These are phyloP conservation scores for Trachelus iudaicus DNA, from an alignment of 2,888 invertebrate species.

Conservation along the genomic window DNA sequence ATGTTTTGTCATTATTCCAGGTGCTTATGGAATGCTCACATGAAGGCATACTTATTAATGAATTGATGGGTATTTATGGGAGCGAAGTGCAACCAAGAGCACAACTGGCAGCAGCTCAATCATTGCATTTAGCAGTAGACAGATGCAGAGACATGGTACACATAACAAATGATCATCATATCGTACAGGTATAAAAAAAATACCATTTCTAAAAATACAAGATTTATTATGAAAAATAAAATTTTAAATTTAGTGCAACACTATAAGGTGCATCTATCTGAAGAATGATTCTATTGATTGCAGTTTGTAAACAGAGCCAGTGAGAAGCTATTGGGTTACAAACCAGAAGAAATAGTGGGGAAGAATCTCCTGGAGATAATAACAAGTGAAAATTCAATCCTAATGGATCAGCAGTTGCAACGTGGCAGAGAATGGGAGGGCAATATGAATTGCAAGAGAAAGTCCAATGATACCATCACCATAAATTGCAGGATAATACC, in stretches of 20 bases:
- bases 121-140: constrained; percentile 87
- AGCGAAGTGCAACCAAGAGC: constrained; percentile 81
- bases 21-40: constrained; percentile 69
- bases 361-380: constrained; percentile 71
- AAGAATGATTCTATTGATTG: constrained; percentile 32
- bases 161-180: constrained; percentile 86
- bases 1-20: constrained; percentile 48
- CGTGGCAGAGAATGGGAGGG: constrained; percentile 83
- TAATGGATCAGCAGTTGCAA: constrained; percentile 73
- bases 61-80: constrained; percentile 83
- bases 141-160: constrained; percentile 88
- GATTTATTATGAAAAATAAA: background rate
- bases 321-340: constrained; percentile 83
- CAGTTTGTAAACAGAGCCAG: constrained; percentile 90
- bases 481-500: constrained; percentile 85
- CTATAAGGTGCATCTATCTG: background rate
- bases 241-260: background rate
- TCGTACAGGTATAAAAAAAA: constrained; percentile 74
- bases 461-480: constrained; percentile 82
- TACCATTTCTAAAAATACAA: background rate
- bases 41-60: constrained; percentile 69
- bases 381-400: constrained; percentile 67
- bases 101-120: constrained; percentile 82
- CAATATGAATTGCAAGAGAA: constrained; percentile 76
- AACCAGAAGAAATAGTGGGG: constrained; percentile 73